A percentile compares a stretch with the other conserved stretches of the same genome.
Conservation (phyloP, 2,113 vertebrate genomes). For the Prionailurus bengalensis region DNA sequence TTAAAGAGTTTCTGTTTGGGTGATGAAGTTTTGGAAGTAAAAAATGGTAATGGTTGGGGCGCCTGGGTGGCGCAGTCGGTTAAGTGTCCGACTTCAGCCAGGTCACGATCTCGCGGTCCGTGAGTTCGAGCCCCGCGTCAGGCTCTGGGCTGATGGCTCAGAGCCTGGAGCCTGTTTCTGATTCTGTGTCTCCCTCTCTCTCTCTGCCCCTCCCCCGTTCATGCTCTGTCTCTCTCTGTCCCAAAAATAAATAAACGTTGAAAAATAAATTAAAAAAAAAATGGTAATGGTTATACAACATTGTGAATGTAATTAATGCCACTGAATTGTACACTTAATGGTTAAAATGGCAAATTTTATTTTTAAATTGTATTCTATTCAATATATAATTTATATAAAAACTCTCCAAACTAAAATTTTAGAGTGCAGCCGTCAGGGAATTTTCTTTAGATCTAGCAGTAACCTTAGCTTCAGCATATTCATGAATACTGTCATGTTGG, state of each 20-base stretch:
- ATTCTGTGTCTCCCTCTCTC: too few relatives aligned
- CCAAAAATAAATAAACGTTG: too few relatives aligned
- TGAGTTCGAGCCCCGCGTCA: too few relatives aligned
- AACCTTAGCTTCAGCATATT: conserved; percentile 14
- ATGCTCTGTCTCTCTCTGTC: too few relatives aligned
- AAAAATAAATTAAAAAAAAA: not conserved
- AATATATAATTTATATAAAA: not conserved
- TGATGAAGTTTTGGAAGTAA: not conserved
- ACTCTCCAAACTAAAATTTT: not conserved
- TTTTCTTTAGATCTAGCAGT: not conserved
- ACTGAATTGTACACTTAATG: conserved; percentile 1
- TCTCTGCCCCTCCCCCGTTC: too few relatives aligned
- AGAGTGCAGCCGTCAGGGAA: not conserved
- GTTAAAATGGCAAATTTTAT: conserved; percentile 16
- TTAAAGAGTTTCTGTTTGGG: not conserved
- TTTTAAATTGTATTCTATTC: not conserved
- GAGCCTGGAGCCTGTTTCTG: too few relatives aligned
- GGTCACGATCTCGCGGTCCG: too few relatives aligned
- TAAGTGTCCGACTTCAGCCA: too few relatives aligned
- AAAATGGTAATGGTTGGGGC: not conserved
- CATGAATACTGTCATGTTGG: not conserved
- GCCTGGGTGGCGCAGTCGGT: too few relatives aligned
- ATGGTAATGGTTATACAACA: not conserved
- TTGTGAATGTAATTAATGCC: not conserved
- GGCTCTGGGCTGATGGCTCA: too few relatives aligned